Evolutionary conservation across 2,797 vertebrate species (phyloP), one percentile per base, ranked within the genome.

Genomic region (Etheostoma nigrum): DNA sequence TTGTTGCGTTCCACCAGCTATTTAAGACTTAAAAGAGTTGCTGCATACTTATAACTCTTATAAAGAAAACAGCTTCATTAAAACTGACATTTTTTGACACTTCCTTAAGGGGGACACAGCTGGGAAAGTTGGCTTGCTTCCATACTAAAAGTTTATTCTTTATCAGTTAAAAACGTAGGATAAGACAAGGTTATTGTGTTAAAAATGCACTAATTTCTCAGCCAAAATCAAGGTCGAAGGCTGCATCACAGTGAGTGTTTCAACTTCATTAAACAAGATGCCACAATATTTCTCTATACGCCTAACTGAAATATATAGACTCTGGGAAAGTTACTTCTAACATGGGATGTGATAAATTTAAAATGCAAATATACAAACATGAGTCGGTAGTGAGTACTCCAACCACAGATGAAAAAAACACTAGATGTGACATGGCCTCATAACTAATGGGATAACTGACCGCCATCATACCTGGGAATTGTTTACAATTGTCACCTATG

Each of bases 1-100:
- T 69, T 76, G 71, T 66, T 69, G 63, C 12, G 52, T 66, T 76
- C 47, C 68, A 76, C 19, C 15, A 76, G 82, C 61, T 69, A 51
- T 75, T 77, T 64, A 51, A 63, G 64, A 74, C 42, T 78, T 65
- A n/a, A 67, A 74, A 55, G 52, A 65, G 25, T 57, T 27, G 33
- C 58, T 55, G 19, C 30, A 7, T 9, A 47, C 33, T 40, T 47
- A 47, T 33, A 53, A 45, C 58, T 78, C 27, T 47, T 51, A 73
- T 65, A 64, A 63, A 65, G 40, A 71, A 69, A 65, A 72, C 3
- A 2, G 19, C 30, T 23, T 77, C 65, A 80, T 83, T 81, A 69
- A 77, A 77, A 71, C 2, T 57, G 71, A 72, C 65, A 64, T 75
- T 73, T 57, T 36, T 70, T 68, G 47, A 70, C 6, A 3, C 5